Evolutionary conservation across 1,140 invertebrate genomes (phyloP).

Genomic region (Ditylenchus dipsaci): DNA sequence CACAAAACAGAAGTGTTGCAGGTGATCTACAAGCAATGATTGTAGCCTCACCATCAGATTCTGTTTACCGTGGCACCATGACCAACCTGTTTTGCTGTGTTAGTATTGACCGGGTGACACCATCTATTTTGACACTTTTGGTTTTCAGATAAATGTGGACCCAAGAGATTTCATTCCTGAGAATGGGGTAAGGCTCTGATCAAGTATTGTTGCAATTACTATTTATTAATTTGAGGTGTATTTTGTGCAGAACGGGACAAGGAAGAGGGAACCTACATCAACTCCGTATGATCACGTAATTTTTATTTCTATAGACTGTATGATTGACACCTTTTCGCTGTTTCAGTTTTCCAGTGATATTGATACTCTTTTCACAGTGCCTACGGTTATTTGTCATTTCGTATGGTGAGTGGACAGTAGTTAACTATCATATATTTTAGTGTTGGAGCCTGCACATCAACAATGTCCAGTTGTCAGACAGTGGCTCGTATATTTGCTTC

Average conservation of each 20-base stretch:
- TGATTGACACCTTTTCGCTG: not conserved
- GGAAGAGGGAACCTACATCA: constrained; percentile 42
- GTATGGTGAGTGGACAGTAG: not conserved
- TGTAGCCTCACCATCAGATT: constrained; percentile 39
- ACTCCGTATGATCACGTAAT: constrained; percentile 38
- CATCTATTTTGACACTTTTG: too few species aligned
- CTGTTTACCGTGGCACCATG: constrained; percentile 45
- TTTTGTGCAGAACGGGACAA: constrained; percentile 54
- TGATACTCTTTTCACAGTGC: constrained; percentile 39
- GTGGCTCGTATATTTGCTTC: constrained; percentile 24
- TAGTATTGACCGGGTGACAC: too few species aligned
- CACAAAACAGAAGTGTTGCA: too few species aligned
- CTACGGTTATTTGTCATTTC: constrained; percentile 11
- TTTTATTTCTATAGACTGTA: not conserved
- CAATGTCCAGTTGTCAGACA: constrained; percentile 35
- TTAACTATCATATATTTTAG: too few species aligned
- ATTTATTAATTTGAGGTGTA: too few species aligned
- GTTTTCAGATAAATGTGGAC: too few species aligned
- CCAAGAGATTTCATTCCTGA: constrained; percentile 46
- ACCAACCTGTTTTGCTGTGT: constrained; percentile 51
- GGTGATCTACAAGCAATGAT: constrained; percentile 46
- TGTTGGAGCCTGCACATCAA: constrained; percentile 33
- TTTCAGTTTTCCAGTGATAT: constrained; percentile 34
- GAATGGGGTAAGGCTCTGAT: too few species aligned
- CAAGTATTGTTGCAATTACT: too few species aligned